phyloP scores from a whole-genome alignment of 1,140 invertebrate species.

The Choristoneura fumiferana region DNA sequence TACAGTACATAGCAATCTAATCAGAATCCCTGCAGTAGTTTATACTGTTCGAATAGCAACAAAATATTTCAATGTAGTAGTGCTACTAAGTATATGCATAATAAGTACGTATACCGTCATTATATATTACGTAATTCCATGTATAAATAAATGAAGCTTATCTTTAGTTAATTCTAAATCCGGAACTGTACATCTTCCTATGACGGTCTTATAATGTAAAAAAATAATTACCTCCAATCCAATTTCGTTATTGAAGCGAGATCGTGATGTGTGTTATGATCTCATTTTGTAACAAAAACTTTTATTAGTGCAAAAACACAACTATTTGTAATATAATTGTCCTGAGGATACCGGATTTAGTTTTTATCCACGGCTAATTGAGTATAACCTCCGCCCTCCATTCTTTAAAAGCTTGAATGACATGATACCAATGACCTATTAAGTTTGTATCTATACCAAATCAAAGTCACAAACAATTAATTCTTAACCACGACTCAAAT shows the following conservation, averaged over 20 bases:
- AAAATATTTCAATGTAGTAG: too few relatives aligned
- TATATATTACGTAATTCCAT: too few relatives aligned
- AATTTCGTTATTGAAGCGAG: conserved; percentile 24
- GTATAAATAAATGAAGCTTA: background rate
- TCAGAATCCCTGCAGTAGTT: too few relatives aligned
- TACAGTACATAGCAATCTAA: too few relatives aligned
- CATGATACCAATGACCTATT: too few relatives aligned
- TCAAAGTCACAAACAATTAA: too few relatives aligned
- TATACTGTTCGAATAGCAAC: too few relatives aligned
- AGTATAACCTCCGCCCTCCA: background rate
- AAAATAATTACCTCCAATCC: conserved; percentile 25
- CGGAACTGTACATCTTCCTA: conserved; percentile 5
- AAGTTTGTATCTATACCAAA: too few relatives aligned
- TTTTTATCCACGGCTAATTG: conserved; percentile 29
- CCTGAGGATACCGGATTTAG: conserved; percentile 43
- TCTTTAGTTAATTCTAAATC: background rate
- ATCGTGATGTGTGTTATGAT: conserved; percentile 28
- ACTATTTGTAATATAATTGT: conserved; percentile 27
- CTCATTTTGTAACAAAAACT: conserved; percentile 44
- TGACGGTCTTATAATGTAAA: conserved; percentile 14
- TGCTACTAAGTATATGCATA: too few relatives aligned
- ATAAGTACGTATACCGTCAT: too few relatives aligned
- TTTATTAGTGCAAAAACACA: conserved; percentile 45
- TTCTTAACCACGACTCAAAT: too few relatives aligned
- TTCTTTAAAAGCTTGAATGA: background rate